Base-by-base conservation (phyloP, 2,113 vertebrate genomes). In the Tor tambroides region DNA sequence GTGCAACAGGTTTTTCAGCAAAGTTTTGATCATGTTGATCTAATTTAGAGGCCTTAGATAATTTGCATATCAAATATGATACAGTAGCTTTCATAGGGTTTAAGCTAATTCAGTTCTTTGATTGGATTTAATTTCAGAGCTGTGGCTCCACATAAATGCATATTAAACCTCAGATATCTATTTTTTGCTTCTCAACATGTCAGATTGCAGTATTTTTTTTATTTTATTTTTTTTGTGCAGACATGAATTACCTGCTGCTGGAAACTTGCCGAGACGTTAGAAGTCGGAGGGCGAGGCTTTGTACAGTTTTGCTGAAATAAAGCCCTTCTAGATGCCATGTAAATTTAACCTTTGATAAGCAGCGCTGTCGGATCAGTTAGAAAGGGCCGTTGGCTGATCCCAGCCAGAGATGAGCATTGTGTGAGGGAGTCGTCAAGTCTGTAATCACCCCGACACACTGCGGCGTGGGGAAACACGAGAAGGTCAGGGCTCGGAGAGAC, bases 381-480 rank as follows among this genome's bases (percentile, higher is more conserved):
- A 86, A 87, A 89, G 43, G 76, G 41, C 41, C 71, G 77, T 56
- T 75, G 85, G 82, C 91, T 89, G 89, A 91, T 90, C 85, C 88
- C 84, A 84, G 89, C 86, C 82, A 30, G 71, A 89, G 90, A 86
- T 89, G 82, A 89, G 85, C 84, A 84, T 89, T 91, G 92, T 91
- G 83, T 32, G 28, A 87, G 86, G 82, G 89, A 91, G 90, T 90
- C 85, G 63, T 23, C 14, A 79, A 85, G 88, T 88, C 90, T 91
- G 86, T 90, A 85, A 92, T 91, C 87, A 86, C 80, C 65, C 85
- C 69, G 83, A 87, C 84, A 89, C 72, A 88, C 82, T 75, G 86
- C 74, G n/a, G 81, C 46, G 41, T 81, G 35, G 2, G 79, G 93
- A 93, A 93, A 93, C 92, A 79, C 67, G 93, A 94, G 92, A 94